Conservation (phyloP, 2,888 invertebrate genomes). For the Norana najaformis region DNA sequence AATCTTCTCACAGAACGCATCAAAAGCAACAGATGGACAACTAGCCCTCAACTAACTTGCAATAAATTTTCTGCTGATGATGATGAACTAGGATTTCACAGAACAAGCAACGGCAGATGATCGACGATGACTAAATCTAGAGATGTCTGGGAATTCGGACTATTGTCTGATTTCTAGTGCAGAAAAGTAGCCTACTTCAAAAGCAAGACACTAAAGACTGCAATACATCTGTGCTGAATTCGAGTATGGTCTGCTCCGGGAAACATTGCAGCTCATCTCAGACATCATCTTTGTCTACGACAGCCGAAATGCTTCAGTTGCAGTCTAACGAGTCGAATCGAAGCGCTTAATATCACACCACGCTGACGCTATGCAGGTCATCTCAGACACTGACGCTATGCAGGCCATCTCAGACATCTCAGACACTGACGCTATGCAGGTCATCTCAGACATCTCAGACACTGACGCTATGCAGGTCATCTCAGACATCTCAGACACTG, state of each 20-base stretch:
- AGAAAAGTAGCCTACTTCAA: background rate
- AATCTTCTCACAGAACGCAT: background rate
- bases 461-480: too few relatives aligned
- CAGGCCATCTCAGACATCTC: too few relatives aligned
- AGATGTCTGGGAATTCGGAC: background rate
- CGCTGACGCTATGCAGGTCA: too few relatives aligned
- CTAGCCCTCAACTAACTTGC: background rate
- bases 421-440: too few relatives aligned
- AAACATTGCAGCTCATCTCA: background rate
- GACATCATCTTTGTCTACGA: background rate
- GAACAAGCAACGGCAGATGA: background rate
- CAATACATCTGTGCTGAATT: background rate
- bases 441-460: too few relatives aligned
- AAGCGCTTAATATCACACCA: background rate
- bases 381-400: too few relatives aligned
- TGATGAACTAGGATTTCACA: conserved; percentile 21
- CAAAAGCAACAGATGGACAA: background rate
- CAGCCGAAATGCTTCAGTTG: background rate
- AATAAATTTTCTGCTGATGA: conserved; percentile 15
- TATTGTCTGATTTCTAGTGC: background rate
- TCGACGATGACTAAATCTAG: background rate
- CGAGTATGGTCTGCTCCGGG: background rate
- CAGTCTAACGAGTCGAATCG: too few relatives aligned
- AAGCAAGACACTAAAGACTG: background rate
- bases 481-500: too few relatives aligned